These are phyloP conservation scores for Eledona agricola DNA, from an alignment of 2,888 invertebrate species.

Conservation along the genomic window DNA sequence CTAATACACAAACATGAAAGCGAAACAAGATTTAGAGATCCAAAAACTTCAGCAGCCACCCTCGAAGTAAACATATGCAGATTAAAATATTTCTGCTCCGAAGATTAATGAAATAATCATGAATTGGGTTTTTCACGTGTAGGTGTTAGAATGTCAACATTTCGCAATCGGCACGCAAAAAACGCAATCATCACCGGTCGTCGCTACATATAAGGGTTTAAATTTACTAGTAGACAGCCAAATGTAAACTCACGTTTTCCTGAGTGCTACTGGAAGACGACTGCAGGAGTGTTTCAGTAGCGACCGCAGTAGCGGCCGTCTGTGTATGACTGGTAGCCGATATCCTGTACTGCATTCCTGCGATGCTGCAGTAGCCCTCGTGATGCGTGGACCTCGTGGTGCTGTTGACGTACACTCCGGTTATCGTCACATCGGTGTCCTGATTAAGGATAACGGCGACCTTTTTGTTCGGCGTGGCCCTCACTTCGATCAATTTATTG, in stretches of 20 bases:
- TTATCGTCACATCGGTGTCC: constrained; percentile 88
- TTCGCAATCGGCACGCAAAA: too few species aligned
- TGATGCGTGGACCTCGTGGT: constrained; percentile 79
- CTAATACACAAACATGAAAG: too few species aligned
- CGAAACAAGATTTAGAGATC: too few species aligned
- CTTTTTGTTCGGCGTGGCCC: constrained; percentile 64
- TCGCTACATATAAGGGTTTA: too few species aligned
- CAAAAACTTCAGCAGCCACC: too few species aligned
- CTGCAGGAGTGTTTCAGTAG: constrained; percentile 68
- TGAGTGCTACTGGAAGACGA: constrained; percentile 54
- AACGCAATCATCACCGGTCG: too few species aligned
- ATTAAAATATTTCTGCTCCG: too few species aligned
- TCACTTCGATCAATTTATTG: constrained; percentile 58
- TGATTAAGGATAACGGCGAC: constrained; percentile 85
- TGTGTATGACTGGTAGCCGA: constrained; percentile 87
- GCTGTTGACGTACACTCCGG: constrained; percentile 82
- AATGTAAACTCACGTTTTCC: constrained; percentile 59
- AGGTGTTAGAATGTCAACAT: too few species aligned
- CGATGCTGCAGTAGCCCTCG: constrained; percentile 85
- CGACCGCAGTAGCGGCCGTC: constrained; percentile 84
- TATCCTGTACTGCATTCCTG: constrained; percentile 87
- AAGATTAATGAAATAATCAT: too few species aligned
- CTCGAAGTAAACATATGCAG: too few species aligned
- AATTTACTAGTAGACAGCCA: too few species aligned
- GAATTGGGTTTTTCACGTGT: too few species aligned